phyloP scores from a whole-genome alignment of 2,888 invertebrate species.

The Aphidius colemani region DNA sequence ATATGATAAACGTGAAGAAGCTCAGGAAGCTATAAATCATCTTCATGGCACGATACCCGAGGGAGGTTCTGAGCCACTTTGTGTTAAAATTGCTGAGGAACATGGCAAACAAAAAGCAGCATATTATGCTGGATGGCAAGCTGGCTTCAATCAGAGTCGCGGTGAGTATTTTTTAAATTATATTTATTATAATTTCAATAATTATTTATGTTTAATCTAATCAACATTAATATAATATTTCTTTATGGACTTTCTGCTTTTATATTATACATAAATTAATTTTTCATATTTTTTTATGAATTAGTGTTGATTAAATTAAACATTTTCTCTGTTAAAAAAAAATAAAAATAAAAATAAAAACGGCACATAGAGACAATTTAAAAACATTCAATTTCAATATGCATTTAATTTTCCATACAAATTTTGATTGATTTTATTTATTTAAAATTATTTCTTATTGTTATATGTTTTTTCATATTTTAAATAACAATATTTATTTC shows the following conservation, averaged over 20 bases:
- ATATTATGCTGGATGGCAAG: constrained; percentile 73
- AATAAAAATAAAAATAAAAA: background rate
- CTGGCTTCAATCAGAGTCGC: constrained; percentile 69
- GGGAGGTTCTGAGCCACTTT: constrained; percentile 81
- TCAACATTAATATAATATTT: constrained; percentile 12
- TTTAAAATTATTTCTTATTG: background rate
- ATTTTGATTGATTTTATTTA: background rate
- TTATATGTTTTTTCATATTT: too few relatives aligned
- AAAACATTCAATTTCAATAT: too few relatives aligned
- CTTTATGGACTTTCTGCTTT: constrained; percentile 5
- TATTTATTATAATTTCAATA: constrained; percentile 3
- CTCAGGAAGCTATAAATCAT: constrained; percentile 85
- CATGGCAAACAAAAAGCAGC: constrained; percentile 83
- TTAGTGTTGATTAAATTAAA: background rate
- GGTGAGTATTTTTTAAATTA: constrained; percentile 50
- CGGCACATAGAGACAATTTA: background rate
- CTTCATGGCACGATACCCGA: constrained; percentile 85
- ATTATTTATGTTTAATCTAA: constrained; percentile 9
- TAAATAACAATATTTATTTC: too few relatives aligned
- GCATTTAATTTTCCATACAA: too few relatives aligned
- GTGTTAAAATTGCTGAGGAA: constrained; percentile 85
- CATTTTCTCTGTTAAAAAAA: background rate
- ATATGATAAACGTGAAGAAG: constrained; percentile 86
- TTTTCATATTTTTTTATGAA: background rate
- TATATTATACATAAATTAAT: constrained; percentile 5